These are phyloP conservation scores for Corynorhinus townsendii DNA, from an alignment of 2,113 vertebrate genomes.

Conservation along the genomic window DNA sequence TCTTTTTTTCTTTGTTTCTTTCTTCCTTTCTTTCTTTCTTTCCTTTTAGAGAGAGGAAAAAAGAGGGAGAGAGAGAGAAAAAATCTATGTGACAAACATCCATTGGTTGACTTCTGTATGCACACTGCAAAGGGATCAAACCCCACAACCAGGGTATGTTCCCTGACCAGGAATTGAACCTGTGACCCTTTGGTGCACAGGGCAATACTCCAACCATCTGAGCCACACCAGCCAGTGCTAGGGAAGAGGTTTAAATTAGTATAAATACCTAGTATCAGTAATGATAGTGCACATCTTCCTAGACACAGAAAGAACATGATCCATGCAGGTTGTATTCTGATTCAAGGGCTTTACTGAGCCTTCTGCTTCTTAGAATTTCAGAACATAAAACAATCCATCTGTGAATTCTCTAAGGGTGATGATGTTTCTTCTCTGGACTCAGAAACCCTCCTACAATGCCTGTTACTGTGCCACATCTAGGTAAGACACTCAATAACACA, in stretches of 20 bases:
- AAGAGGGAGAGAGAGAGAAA: neutral
- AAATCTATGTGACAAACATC: neutral
- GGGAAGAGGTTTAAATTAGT: slow-evolving; percentile 10
- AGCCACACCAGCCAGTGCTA: neutral
- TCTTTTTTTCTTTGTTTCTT: too few species aligned
- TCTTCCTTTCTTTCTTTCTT: neutral
- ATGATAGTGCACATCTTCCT: neutral
- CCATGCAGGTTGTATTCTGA: neutral
- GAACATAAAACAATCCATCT: neutral
- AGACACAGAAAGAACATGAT: neutral
- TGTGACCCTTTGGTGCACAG: too few species aligned
- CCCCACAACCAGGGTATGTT: neutral
- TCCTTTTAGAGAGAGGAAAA: neutral
- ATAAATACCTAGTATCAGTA: neutral
- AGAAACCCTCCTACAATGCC: neutral
- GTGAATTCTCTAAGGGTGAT: neutral
- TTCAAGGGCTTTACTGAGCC: neutral
- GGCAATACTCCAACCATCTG: neutral
- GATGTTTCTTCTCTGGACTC: neutral
- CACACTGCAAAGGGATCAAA: neutral
- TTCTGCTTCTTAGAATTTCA: slow-evolving; percentile 10
- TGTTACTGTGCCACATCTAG: neutral
- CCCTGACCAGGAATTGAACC: neutral
- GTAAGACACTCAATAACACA: neutral
- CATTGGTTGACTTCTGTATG: too few species aligned